Base-by-base conservation (phyloP, 2,113 vertebrate genomes). In the Planiliza haematocheilus region DNA sequence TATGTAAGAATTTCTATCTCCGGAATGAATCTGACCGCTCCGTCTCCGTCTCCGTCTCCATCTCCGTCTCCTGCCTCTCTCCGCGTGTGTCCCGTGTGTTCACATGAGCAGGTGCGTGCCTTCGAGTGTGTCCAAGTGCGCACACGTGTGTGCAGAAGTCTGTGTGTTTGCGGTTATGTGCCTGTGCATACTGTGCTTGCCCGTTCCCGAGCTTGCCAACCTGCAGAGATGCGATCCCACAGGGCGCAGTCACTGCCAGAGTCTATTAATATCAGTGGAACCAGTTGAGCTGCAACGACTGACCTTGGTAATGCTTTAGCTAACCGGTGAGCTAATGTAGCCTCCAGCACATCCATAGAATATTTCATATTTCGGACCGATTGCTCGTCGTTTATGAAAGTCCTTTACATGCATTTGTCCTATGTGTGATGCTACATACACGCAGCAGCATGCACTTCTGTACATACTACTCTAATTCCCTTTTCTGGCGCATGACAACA, bases 181-280 rank as follows among this genome's bases (percentile, higher is more conserved):
- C 2, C 4, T 64, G 51, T 68, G 66, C 65, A 74, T 81, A 60
- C 70, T 81, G 72, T 62, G 60, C 65, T 74, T 36, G 63, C 55
- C 76, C 43, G 20, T 81, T 84, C 83, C 77, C 83, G 66, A 64
- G 73, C 83, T 51, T 64, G 56, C 75, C 74, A 81, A 79, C 86
- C 74, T 86, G 83, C 77, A 83, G 90, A 83, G 88, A 74, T 77
- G 81, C 5, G 34, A 77, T 82, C 71, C 83, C 83, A 70, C 82
- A 46, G 76, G 81, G 66, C 48, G 51, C 77, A 61, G 83, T 74
- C 58, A 11, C 83, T 90, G 90, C 77, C 89, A 89, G 59, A 12
- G 37, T 50, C 36, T 38, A 65, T 91, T 86, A 88, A 62, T 61
- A 79, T 91, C 87, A 88, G 13, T 39, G 52, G 62, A 81, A 74